Evolutionary conservation across 2,797 vertebrate species (phyloP), one percentile per base, ranked within the genome.

Genomic region (Thaleichthys pacificus): DNA sequence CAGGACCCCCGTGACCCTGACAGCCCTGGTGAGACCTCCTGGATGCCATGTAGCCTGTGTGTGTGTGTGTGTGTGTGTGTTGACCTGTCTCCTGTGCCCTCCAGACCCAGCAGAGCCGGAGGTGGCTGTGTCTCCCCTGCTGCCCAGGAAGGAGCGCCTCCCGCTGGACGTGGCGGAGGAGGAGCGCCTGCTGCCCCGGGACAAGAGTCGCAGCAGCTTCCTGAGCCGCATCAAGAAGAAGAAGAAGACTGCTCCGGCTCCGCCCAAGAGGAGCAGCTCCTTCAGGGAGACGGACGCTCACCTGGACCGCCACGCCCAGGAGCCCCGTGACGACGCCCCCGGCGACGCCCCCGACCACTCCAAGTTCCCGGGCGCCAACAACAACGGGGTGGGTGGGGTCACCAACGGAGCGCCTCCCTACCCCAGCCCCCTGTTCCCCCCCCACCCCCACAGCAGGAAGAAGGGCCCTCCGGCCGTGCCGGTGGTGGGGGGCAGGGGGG

Each of bases 191-290:
- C 89, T 97, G 35, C 93, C 95, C 0, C 97, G 93, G 82, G 96
- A 97, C 88, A 98, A 95, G 72, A 90, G 89, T 0, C 95, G 96
- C 85, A 87, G 96, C 69, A 87, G 96, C 69, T 95, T 98, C 75
- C 95, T 96, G 1, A 95, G 94, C 79, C 93, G 97, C 78, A 99
- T 98, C 84, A 99, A 97, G 92, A 98, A 96, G 88, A 99, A 98
- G 92, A 98, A 97, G 81, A 99, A 96, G 77, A 97, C 93, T 0
- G 97, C 97, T 0, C 97, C 97, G 0, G 91, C 95, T 0, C 97
- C 98, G 0, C 98, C 98, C 0, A 98, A 96, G 73, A 94, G 98
- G 75, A 98, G 96, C 92, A 98, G 97, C 64, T 99, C 97, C 47
- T 99, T 99, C 90, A 90, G 95, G 30, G 96, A 97, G 77, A 94